A percentile compares a stretch with the other conserved stretches of the same genome.
Conservation (phyloP, 2,797 vertebrate species). For the Enteromius trimaculatus region DNA sequence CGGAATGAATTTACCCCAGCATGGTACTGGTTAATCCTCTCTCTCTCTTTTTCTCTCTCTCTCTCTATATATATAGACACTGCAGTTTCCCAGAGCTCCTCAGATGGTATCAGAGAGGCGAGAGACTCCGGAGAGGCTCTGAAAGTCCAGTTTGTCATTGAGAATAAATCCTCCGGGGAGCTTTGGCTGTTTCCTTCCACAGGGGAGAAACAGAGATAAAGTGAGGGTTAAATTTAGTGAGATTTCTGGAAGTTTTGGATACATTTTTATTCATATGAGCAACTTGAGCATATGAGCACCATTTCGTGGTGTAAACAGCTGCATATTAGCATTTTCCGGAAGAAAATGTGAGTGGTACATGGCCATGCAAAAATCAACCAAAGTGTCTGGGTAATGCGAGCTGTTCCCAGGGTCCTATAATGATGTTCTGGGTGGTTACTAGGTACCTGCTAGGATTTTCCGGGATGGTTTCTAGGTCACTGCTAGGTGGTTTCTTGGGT, state of each 20-base stretch:
- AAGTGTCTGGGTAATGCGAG: not conserved
- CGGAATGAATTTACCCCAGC: conserved; percentile 74
- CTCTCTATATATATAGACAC: conserved; percentile 73
- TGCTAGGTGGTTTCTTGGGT: not conserved
- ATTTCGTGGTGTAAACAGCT: not conserved
- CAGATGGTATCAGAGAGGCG: conserved; percentile 65
- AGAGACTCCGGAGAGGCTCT: conserved; percentile 54
- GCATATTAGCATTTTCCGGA: not conserved
- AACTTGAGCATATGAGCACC: too few relatives aligned
- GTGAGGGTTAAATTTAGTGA: not conserved
- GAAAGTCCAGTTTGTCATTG: conserved; percentile 7
- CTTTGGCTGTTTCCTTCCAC: not conserved
- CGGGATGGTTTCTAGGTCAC: not conserved
- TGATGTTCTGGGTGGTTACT: not conserved
- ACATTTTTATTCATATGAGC: not conserved
- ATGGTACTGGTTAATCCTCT: conserved; percentile 73
- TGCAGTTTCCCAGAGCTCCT: conserved; percentile 72
- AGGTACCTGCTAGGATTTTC: not conserved
- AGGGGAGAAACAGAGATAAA: not conserved
- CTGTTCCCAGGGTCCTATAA: not conserved
- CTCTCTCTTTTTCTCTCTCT: conserved; percentile 35
- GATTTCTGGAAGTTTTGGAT: not conserved
- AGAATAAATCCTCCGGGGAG: conserved; percentile 10
- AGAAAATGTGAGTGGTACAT: conserved; percentile 2
- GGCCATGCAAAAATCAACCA: not conserved